These are phyloP conservation scores for Poecilobothrus nobilitatus DNA, from an alignment of 2,888 invertebrate genomes.

Conservation along the genomic window DNA sequence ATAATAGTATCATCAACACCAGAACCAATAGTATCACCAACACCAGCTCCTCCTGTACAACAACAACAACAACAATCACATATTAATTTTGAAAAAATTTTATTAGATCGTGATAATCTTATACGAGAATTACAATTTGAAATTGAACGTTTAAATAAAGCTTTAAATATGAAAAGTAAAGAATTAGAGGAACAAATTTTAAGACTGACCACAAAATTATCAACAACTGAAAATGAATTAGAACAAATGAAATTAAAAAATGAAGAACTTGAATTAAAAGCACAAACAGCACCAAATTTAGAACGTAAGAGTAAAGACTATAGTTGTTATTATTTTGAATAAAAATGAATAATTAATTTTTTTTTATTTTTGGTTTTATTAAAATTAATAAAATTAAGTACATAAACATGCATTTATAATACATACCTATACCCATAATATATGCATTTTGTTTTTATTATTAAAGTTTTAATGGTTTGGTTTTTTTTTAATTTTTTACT, in stretches of 20 bases:
- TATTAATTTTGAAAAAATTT: constrained; percentile 31
- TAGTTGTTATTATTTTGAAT: constrained; percentile 10
- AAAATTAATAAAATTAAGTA: neutral
- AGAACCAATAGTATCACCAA: constrained; percentile 41
- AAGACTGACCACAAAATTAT: constrained; percentile 32
- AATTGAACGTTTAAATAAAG: constrained; percentile 27
- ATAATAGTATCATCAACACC: constrained; percentile 13
- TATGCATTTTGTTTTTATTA: no score
- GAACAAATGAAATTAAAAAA: constrained; percentile 34
- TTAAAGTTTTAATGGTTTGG: no score
- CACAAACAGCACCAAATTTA: constrained; percentile 44
- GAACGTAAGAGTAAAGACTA: constrained; percentile 45
- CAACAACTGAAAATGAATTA: constrained; percentile 32
- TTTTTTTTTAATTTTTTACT: no score
- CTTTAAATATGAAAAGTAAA: constrained; percentile 23
- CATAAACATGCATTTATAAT: neutral
- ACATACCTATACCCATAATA: no score
- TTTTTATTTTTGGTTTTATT: no score
- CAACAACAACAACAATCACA: constrained; percentile 26
- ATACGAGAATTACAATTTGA: constrained; percentile 75
- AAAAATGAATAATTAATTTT: no score
- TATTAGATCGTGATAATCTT: constrained; percentile 59
- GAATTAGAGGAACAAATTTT: constrained; percentile 31
- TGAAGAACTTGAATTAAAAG: constrained; percentile 37
- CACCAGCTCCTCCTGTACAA: constrained; percentile 38